Conservation (phyloP, 2,888 invertebrate genomes). For the Leuctra nigra region DNA sequence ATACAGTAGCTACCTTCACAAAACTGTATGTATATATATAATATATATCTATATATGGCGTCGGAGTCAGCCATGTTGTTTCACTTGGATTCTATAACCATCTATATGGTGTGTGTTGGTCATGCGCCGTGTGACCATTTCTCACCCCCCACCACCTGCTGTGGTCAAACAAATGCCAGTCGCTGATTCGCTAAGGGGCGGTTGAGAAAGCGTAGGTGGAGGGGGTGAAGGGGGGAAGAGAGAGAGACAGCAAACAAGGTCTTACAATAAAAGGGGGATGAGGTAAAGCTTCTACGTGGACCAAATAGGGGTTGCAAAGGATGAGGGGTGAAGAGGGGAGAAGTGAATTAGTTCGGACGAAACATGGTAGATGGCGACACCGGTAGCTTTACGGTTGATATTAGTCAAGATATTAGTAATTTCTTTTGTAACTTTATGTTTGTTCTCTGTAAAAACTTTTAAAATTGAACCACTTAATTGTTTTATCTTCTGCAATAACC, state of each 20-base stretch:
- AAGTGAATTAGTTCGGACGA: conserved; percentile 18
- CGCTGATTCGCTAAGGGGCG: conserved; percentile 22
- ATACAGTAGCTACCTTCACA: background rate
- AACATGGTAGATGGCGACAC: conserved; percentile 2
- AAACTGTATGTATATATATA: conserved; percentile 6
- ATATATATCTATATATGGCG: background rate
- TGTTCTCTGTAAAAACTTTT: too few species aligned
- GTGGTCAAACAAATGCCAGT: conserved; percentile 23
- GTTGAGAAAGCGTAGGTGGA: conserved; percentile 9
- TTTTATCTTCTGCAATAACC: too few species aligned
- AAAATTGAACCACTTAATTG: too few species aligned
- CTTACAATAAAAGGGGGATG: conserved; percentile 16
- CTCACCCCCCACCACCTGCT: conserved; percentile 19
- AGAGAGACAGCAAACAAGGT: conserved; percentile 13
- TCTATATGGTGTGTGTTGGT: conserved; percentile 24
- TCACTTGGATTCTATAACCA: conserved; percentile 18
- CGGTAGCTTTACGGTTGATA: too few species aligned
- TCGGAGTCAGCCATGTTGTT: conserved; percentile 24
- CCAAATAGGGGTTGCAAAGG: background rate
- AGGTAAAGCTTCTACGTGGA: background rate
- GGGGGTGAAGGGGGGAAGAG: conserved; percentile 1
- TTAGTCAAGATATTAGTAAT: too few species aligned
- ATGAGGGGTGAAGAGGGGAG: background rate
- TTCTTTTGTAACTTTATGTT: too few species aligned
- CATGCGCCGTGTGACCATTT: conserved; percentile 20